Conservation (phyloP, 2,113 vertebrate species). For the Lamprotornis superbus region DNA sequence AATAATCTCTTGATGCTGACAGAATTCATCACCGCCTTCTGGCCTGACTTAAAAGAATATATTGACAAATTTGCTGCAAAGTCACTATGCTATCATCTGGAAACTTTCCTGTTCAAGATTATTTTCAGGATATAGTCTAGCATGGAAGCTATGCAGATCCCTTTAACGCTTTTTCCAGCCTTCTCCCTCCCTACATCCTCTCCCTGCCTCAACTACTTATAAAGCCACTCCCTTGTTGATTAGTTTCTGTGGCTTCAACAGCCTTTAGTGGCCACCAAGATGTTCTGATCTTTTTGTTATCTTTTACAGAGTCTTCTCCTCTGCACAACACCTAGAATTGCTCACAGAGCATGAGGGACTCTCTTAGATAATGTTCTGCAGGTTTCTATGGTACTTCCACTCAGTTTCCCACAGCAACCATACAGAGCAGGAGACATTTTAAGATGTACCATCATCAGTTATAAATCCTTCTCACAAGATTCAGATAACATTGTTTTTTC, state of each 20-base stretch:
- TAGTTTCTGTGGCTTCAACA: not conserved
- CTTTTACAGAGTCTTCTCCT: not conserved
- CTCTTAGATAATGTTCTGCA: not conserved
- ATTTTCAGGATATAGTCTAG: not conserved
- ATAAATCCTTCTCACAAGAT: not conserved
- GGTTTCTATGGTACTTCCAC: conserved; percentile 28
- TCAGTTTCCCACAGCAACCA: conserved; percentile 51
- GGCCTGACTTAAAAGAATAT: not conserved
- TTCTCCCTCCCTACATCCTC: no score
- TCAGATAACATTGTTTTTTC: not conserved
- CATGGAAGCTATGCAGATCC: not conserved
- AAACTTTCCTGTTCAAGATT: not conserved
- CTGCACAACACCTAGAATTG: not conserved
- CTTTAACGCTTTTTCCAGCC: not conserved
- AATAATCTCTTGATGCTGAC: not conserved
- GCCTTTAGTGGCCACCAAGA: not conserved
- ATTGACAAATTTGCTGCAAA: not conserved
- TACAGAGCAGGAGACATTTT: not conserved
- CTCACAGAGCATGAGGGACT: not conserved
- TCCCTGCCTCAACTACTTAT: not conserved
- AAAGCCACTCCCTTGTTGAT: not conserved
- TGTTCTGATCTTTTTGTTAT: not conserved
- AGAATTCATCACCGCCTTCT: not conserved
- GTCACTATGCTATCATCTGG: not conserved
- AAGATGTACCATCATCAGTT: not conserved